These are phyloP conservation scores for Drosophila nebulosa DNA, from an alignment of 1,140 invertebrate genomes.

Conservation along the genomic window DNA sequence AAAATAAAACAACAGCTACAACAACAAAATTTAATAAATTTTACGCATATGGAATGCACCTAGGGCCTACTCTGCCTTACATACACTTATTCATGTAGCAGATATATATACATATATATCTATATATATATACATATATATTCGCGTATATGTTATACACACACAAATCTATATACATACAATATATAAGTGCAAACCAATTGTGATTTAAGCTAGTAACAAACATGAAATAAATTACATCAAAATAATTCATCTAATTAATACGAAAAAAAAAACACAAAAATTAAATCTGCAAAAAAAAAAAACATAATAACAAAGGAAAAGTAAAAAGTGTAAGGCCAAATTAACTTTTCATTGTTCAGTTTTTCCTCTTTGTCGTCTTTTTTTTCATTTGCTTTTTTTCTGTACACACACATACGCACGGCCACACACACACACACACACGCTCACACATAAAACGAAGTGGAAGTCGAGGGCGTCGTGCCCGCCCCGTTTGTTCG, in stretches of 20 bases:
- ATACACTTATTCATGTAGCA: constrained; percentile 36
- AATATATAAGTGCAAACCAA: constrained; percentile 54
- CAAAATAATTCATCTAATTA: constrained; percentile 10
- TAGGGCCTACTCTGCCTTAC: constrained; percentile 20
- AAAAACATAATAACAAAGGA: background rate
- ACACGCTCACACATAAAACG: constrained; percentile 23
- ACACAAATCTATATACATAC: constrained; percentile 48
- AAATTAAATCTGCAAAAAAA: background rate
- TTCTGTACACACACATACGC: constrained; percentile 66
- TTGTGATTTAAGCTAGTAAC: constrained; percentile 69
- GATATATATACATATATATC: constrained; percentile 21
- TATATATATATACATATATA: constrained; percentile 25
- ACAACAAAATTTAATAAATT: constrained; percentile 13
- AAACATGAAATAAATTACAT: constrained; percentile 11
- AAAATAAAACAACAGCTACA: constrained; percentile 17
- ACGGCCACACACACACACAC: constrained; percentile 41
- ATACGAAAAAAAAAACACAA: constrained; percentile 2
- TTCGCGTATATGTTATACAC: constrained; percentile 46
- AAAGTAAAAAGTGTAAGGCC: constrained; percentile 31
- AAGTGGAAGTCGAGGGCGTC: constrained; percentile 11
- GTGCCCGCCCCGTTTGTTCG: constrained; percentile 23
- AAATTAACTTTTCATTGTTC: constrained; percentile 37
- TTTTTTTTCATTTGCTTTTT: constrained; percentile 51
- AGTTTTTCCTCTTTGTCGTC: constrained; percentile 10
- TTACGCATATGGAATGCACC: constrained; percentile 70